Base-by-base conservation (phyloP, 2,113 vertebrate species). In the Piprites chloris region DNA sequence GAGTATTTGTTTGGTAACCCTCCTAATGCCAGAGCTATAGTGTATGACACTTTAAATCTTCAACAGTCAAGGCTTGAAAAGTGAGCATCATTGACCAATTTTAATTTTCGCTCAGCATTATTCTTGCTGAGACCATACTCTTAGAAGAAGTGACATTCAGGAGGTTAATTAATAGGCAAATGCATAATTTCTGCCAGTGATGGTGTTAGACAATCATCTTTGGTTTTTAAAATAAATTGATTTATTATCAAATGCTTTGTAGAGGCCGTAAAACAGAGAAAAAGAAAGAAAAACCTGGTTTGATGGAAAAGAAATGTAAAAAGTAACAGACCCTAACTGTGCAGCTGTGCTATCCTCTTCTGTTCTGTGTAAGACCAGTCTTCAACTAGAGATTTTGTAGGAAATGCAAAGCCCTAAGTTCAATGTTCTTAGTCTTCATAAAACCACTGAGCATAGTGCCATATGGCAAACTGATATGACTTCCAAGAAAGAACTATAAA, bases 21-120 rank as follows among this genome's bases (percentile, higher is more conserved):
- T 61, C 15, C 9, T 41, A 44, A 72, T 71, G 42, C 21, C 52
- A 84, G 47, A 84, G 39, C 6, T 82, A 27, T 15, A 26, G 15
- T 4, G 2, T 30, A 53, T 12, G 20, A 24, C 16, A n/a, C 37
- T 46, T 22, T 39, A 49, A 74, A 35, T 42, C 37, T 65, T 79
- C 35, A 67, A 35, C 15, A 56, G 77, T 58, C 26, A 46, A 18
- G 11, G 14, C 37, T 41, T 85, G 26, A 71, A 89, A 89, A 37
- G 17, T 68, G 11, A 76, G 26, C 18, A 53, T 41, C 24, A 47
- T 3, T 73, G 56, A 21, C 14, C 1, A 6, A 5, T 73, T 90
- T 37, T 66, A 20, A 17, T 80, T 71, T 16, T 39, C 0, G 0
- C 1, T 66, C 74, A 8, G 4, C 7, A 49, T 56, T n/a, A 32